Percentiles rank a stretch among this genome's conserved stretches.
Conservation (phyloP, 2,113 vertebrate species). For the Nerophis ophidion region DNA sequence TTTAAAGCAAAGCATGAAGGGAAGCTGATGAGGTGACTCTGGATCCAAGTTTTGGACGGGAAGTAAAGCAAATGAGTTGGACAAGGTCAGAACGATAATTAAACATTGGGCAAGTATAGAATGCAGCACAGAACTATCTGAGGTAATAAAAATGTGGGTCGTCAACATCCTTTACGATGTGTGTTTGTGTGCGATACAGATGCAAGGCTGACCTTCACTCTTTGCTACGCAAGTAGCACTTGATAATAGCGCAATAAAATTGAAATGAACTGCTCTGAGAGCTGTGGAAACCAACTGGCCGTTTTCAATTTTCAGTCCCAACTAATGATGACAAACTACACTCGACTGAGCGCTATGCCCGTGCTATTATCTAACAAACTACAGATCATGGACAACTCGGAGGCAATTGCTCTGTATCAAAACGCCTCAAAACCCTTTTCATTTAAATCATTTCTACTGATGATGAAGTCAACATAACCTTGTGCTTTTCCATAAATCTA, state of each 20-base stretch:
- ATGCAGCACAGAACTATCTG: not conserved
- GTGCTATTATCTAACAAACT: too few relatives aligned
- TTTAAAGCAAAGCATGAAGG: conserved; percentile 20
- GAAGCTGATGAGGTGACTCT: conserved; percentile 7
- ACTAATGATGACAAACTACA: too few relatives aligned
- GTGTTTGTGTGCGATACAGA: conserved; percentile 12
- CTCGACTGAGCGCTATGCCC: too few relatives aligned
- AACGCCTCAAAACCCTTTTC: too few relatives aligned
- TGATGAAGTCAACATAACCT: too few relatives aligned
- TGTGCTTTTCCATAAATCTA: too few relatives aligned
- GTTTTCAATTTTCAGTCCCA: not conserved
- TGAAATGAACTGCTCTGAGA: not conserved
- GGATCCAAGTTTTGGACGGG: conserved; percentile 7
- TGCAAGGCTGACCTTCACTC: conserved; percentile 9
- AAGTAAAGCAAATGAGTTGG: conserved; percentile 15
- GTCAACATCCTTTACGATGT: conserved; percentile 1
- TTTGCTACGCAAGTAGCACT: not conserved
- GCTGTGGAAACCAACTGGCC: not conserved
- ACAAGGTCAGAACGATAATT: conserved; percentile 23
- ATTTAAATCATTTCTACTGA: too few relatives aligned
- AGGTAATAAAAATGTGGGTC: conserved; percentile 28
- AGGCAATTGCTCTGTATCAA: not conserved
- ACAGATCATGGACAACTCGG: not conserved
- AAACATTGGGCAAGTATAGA: conserved; percentile 1
- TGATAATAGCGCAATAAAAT: conserved; percentile 1